Conservation (phyloP, 2,113 vertebrate species). For the Panurus biarmicus region DNA sequence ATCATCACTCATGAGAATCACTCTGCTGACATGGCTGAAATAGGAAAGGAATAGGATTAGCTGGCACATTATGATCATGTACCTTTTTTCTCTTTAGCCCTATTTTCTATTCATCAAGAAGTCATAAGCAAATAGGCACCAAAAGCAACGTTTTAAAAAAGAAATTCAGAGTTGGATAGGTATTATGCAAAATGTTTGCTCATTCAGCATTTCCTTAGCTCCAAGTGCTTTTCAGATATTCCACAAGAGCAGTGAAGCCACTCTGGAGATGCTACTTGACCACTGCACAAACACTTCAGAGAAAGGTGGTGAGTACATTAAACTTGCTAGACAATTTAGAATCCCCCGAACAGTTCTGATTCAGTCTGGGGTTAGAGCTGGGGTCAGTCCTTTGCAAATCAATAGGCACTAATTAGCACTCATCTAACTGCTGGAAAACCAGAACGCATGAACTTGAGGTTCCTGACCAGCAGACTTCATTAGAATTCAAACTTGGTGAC, state of each 20-base stretch:
- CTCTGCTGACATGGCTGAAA: not conserved
- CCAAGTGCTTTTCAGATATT: not conserved
- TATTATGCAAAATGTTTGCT: not conserved
- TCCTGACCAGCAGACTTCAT: not conserved
- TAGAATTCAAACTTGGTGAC: constrained; percentile 8
- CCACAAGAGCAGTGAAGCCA: not conserved
- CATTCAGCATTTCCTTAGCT: not conserved
- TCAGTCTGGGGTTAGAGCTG: constrained; percentile 7
- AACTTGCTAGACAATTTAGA: not conserved
- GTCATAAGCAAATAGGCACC: not conserved
- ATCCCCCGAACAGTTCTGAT: not conserved
- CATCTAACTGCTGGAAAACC: not conserved
- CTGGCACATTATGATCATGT: not conserved
- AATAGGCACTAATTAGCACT: constrained; percentile 36
- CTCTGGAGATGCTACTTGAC: not conserved
- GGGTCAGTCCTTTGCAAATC: constrained; percentile 28
- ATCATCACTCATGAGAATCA: not conserved
- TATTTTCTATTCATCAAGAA: not conserved
- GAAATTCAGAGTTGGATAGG: not conserved
- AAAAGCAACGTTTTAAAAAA: not conserved
- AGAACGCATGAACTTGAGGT: not conserved
- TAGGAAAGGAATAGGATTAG: not conserved
- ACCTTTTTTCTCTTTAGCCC: not conserved
- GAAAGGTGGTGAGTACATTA: not conserved
- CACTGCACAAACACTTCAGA: not conserved